Conservation (phyloP, 2,888 invertebrate genomes). For the Tetanocera ferruginea region DNA sequence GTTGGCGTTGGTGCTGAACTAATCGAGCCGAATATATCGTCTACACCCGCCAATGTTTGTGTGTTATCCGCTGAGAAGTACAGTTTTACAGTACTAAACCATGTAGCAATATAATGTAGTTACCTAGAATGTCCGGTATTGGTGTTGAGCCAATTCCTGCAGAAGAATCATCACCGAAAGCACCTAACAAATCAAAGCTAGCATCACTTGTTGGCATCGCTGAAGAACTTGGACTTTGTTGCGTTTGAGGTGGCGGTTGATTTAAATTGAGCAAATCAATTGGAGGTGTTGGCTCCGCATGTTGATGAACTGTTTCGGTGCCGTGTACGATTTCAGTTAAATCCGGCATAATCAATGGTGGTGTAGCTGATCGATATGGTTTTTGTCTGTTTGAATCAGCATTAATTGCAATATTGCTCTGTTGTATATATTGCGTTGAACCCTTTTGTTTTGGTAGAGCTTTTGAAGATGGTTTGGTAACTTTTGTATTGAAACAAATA, state of each 20-base stretch:
- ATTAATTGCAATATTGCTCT: constrained; percentile 22
- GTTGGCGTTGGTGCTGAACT: constrained; percentile 49
- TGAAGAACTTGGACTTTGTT: constrained; percentile 58
- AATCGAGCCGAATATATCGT: constrained; percentile 77
- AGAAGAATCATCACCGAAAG: constrained; percentile 66
- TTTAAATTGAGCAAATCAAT: constrained; percentile 75
- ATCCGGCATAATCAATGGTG: constrained; percentile 63
- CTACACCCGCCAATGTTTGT: constrained; percentile 67
- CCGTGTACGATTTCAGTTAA: constrained; percentile 62
- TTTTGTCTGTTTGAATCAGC: constrained; percentile 39
- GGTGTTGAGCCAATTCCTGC: constrained; percentile 63
- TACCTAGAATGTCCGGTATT: constrained; percentile 65
- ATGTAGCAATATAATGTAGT: background rate
- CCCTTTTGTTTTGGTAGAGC: constrained; percentile 56
- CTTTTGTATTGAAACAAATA: constrained; percentile 54
- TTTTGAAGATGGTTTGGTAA: constrained; percentile 69
- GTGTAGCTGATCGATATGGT: constrained; percentile 48
- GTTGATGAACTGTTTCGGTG: constrained; percentile 55
- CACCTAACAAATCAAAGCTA: constrained; percentile 76
- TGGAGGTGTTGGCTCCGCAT: constrained; percentile 62
- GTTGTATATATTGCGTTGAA: constrained; percentile 45
- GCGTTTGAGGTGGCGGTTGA: constrained; percentile 58
- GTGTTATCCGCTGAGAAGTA: constrained; percentile 51
- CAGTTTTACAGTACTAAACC: background rate
- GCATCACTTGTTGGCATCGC: constrained; percentile 66